Evolutionary conservation across 2,113 vertebrate species (phyloP).

Genomic region (Hippocampus mohnikei): DNA sequence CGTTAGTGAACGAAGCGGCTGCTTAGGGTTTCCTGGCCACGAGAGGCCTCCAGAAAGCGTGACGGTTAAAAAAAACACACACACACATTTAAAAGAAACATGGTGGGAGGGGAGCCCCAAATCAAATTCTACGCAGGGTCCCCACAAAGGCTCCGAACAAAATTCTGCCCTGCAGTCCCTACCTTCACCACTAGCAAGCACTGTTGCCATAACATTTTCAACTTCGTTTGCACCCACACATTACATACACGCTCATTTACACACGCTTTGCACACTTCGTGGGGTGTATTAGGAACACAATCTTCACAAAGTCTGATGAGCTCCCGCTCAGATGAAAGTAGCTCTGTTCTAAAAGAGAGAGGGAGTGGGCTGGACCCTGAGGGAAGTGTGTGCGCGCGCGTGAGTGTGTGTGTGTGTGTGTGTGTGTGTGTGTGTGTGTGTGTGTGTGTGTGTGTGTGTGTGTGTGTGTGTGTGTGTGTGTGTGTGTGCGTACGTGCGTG

Average conservation of each 20-base stretch:
- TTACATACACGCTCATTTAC: conserved; percentile 14
- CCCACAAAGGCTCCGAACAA: conserved; percentile 7
- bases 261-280: conserved; percentile 35
- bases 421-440: neutral
- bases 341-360: conserved; percentile 58
- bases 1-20: neutral
- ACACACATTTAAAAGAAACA: neutral
- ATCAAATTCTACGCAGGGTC: neutral
- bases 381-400: conserved; percentile 59
- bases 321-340: conserved; percentile 69
- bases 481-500: neutral
- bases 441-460: neutral
- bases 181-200: conserved; percentile 70
- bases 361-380: conserved; percentile 59
- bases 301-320: conserved; percentile 64
- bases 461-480: conserved; percentile 29
- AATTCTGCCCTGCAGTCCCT: conserved; percentile 46
- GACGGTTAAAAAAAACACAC: neutral
- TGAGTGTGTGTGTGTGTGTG: no score
- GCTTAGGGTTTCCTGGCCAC: neutral
- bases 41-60: neutral
- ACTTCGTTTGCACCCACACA: conserved; percentile 7
- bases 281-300: conserved; percentile 63
- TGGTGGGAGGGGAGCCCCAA: neutral
- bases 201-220: conserved; percentile 59